Percentiles rank a stretch among this genome's conserved stretches.
Evolutionary conservation across 2,888 invertebrate genomes (phyloP).

Genomic region (Cheiracanthium punctorium): DNA sequence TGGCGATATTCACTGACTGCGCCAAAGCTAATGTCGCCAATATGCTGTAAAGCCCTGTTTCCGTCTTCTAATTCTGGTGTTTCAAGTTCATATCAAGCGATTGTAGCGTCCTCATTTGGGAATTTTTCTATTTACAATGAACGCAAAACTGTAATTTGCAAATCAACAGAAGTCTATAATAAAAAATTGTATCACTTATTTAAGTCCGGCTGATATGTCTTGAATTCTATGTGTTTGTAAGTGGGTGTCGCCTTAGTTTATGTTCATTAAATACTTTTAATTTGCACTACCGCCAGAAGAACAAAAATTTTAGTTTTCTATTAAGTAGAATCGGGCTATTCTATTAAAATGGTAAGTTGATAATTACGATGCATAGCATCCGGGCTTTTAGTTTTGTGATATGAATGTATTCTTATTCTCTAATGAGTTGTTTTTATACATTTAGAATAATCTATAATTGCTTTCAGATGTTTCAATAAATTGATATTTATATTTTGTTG

Average conservation of each 20-base stretch:
- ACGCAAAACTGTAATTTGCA: too few species aligned
- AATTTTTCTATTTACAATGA: too few species aligned
- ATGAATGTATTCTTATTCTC: not conserved
- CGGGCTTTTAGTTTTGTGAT: not conserved
- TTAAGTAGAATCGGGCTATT: not conserved
- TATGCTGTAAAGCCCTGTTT: too few species aligned
- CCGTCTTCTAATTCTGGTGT: too few species aligned
- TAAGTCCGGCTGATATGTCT: constrained; percentile 65
- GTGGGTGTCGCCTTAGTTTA: constrained; percentile 56
- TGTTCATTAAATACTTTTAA: constrained; percentile 46
- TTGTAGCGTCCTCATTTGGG: too few species aligned
- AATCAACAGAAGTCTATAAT: too few species aligned
- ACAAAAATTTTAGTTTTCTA: constrained; percentile 20
- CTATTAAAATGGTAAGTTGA: constrained; percentile 50
- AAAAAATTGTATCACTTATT: too few species aligned
- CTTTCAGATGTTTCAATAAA: not conserved
- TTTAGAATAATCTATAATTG: not conserved
- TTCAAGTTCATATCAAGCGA: too few species aligned
- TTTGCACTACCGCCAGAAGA: not conserved
- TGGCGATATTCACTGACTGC: too few species aligned
- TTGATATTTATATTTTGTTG: not conserved
- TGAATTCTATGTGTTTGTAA: constrained; percentile 41
- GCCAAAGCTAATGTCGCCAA: too few species aligned
- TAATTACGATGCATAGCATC: not conserved
- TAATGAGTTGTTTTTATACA: not conserved